Base-by-base conservation (phyloP, 2,113 vertebrate species). In the Mus pahari region DNA sequence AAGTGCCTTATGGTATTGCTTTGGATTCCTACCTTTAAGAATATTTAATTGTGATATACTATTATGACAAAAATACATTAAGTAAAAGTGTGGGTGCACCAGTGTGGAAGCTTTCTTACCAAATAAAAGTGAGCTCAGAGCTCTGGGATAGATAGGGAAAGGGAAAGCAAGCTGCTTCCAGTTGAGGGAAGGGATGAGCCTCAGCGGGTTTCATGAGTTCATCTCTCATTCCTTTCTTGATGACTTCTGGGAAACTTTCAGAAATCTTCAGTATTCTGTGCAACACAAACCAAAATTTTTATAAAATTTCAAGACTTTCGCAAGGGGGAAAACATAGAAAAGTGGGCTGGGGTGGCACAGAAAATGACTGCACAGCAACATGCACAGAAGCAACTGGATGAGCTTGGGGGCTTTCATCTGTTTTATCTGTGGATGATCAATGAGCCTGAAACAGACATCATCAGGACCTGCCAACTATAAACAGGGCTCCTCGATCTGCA, bases 11-110 rank as follows among this genome's bases (percentile, higher is more conserved):
- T 87, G 50, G 81, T 83, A 78, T 20, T 66, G 17, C 73, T 55
- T 68, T 83, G 10, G 86, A 62, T 77, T 70, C 7, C 26, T 86
- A 60, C 82, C 83, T 62, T 97, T 87, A 96, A 79, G 42, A 4
- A 55, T 77, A 82, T 36, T 96, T 89, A 11, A 60, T 66, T 50
- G 66, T 53, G 58, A 81, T 17, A 36, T 68, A 74, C 19, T 89
- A 82, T 12, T 83, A 26, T 50, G 48, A 68, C 48, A 90, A 84
- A 90, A 62, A 45, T 66, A 42, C 36, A 7, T 53, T 92, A 87
- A 90, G 45, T 88, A 48, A 71, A 36, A 50, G 19, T 36, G 53
- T 84, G 73, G 77, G 58, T 50, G 8, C 19, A 75, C 3, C 53
- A 5, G 16, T 91, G 53, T 79, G 94, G 16, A 64, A 62, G 28